Evolutionary conservation across 2,797 vertebrate genomes (phyloP).

Genomic region (Mormyrus proboscirostris): DNA sequence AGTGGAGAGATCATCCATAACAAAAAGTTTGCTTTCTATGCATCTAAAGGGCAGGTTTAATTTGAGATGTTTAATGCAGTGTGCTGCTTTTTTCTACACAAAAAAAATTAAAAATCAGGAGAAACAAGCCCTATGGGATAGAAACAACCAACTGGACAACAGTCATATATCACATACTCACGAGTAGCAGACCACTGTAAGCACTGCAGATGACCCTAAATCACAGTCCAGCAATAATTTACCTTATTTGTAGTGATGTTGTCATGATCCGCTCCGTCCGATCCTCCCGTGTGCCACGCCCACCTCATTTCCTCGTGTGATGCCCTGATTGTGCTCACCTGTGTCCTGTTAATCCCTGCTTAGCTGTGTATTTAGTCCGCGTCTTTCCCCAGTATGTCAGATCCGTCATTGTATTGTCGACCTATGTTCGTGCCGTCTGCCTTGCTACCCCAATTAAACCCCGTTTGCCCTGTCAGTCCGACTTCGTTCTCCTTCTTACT

Average conservation of each 20-base stretch:
- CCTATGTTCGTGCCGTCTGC: no score
- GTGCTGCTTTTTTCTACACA: neutral
- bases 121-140: neutral
- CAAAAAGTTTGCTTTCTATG: neutral
- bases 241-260: neutral
- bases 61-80: neutral
- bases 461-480: no score
- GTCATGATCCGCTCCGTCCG: no score
- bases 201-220: neutral
- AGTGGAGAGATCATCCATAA: neutral
- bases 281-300: no score
- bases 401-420: no score
- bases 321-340: no score
- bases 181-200: neutral
- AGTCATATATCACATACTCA: neutral
- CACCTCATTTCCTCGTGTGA: no score
- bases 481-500: no score
- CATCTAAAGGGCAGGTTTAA: neutral
- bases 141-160: neutral
- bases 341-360: no score
- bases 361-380: no score
- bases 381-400: no score
- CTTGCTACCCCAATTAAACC: no score
- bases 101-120: neutral
- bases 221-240: neutral